These are phyloP conservation scores for Champsocephalus esox DNA, from an alignment of 2,797 vertebrate genomes.

Conservation along the genomic window DNA sequence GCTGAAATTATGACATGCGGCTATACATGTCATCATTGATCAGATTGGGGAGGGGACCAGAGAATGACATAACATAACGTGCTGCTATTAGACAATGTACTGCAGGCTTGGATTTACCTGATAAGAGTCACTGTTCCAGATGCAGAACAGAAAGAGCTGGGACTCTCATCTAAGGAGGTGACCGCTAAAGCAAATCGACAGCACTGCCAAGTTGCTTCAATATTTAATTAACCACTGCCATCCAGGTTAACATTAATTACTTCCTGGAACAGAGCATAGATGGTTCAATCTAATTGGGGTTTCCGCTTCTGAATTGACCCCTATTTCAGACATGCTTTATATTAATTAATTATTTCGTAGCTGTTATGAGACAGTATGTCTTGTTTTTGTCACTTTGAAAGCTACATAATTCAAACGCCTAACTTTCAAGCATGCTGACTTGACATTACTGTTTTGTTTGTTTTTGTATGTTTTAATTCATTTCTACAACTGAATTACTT, in stretches of 20 bases:
- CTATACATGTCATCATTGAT: too few relatives aligned
- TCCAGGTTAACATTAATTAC: conserved; percentile 72
- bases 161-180: conserved; percentile 56
- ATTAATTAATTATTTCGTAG: conserved; percentile 22
- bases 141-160: conserved; percentile 38
- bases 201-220: conserved; percentile 55
- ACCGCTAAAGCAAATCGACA: conserved; percentile 59
- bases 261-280: conserved; percentile 43
- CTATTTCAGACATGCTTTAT: conserved; percentile 27
- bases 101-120: conserved; percentile 18
- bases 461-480: background rate
- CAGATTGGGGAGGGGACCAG: too few relatives aligned
- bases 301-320: conserved; percentile 40
- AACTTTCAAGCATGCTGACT: background rate
- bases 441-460: background rate
- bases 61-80: conserved; percentile 16
- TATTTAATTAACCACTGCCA: conserved; percentile 75
- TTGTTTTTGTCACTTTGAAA: conserved; percentile 20
- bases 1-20: too few relatives aligned
- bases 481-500: too few relatives aligned
- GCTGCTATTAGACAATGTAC: background rate
- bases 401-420: too few relatives aligned
- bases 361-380: conserved; percentile 22
- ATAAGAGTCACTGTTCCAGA: conserved; percentile 27
- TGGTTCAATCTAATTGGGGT: conserved; percentile 33